Evolutionary conservation across 2,113 vertebrate species (phyloP), one percentile per base, ranked within the genome.

Genomic region (Aix galericulata): DNA sequence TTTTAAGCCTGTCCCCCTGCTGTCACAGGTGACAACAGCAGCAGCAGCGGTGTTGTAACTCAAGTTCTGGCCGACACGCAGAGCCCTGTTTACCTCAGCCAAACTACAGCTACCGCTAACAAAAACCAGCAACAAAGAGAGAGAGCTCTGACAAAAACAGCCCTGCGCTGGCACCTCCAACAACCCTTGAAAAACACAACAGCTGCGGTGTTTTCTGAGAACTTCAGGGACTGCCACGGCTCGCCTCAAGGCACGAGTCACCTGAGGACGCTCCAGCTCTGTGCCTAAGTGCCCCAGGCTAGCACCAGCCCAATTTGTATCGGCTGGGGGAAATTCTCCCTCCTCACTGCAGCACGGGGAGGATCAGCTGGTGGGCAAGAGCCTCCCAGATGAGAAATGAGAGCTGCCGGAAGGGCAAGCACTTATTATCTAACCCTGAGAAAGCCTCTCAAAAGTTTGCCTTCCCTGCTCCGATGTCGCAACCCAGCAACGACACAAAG

Each of bases 111-210:
- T 20, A 23, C 62, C 36, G 3, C 6, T 16, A 48, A 14, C 36
- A 79, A 16, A 71, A 63, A 42, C 17, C 36, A 31, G 46, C 42
- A 63, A 14, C 42, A 67, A 14, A 0, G 31, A n/a, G n/a, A 4
- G 17, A 20, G 58, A 55, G 46, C 31, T 2, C 0, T 5, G 11
- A 50, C 8, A 64, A 3, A 20, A 34, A 44, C 34, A 29, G 17
- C 5, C 34, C 63, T 29, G 6, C 1, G 0, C 38, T 0, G 12
- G 0, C 1, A 26, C 2, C 31, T 31, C 58, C 31, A 66, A 25
- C 13, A 27, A 3, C 27, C 44, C 48, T 6, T 3, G 1, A 18
- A 55, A 77, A 72, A 62, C 0, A 3, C 2, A 4, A 46, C 32
- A 48, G 1, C 8, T 2, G 9, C 22, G 4, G 26, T 2, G 9